A percentile compares a stretch with the other conserved stretches of the same genome.
These are phyloP conservation scores for Albula glossodonta DNA, from an alignment of 2,113 vertebrate species.

Conservation along the genomic window DNA sequence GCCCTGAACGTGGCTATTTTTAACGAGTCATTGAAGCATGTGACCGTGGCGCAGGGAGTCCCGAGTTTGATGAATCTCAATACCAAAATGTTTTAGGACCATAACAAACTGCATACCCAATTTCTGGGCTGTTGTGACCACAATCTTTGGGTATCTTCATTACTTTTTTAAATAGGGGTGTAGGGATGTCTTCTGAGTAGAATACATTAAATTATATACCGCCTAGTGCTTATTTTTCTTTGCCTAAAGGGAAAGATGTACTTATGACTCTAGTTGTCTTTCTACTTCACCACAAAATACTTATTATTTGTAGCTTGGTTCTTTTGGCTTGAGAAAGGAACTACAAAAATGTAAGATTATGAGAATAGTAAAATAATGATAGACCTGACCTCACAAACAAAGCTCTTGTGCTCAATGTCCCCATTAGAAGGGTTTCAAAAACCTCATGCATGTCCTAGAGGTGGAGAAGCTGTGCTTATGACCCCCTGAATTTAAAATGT, in stretches of 20 bases:
- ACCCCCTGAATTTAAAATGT: slow-evolving; percentile 22
- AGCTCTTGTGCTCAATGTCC: background rate
- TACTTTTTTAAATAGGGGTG: no score
- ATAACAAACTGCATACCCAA: background rate
- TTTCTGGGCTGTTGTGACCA: background rate
- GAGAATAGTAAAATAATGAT: no score
- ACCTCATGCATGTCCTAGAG: background rate
- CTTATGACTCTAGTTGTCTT: background rate
- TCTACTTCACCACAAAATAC: background rate
- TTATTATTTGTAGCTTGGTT: background rate
- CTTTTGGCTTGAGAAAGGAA: background rate
- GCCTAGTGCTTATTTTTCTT: no score
- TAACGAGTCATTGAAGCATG: background rate
- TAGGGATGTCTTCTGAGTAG: no score
- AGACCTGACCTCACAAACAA: background rate
- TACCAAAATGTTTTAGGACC: background rate
- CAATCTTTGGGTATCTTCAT: no score
- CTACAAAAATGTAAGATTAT: no score
- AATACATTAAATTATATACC: no score
- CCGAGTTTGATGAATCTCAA: slow-evolving; percentile 4
- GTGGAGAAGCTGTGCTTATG: background rate
- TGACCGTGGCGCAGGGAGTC: background rate
- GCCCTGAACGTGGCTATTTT: slow-evolving; percentile 11
- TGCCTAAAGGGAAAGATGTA: background rate
- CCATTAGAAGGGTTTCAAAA: background rate